Base-by-base conservation (phyloP, 2,888 invertebrate species). In the Chorisops tibialis region DNA sequence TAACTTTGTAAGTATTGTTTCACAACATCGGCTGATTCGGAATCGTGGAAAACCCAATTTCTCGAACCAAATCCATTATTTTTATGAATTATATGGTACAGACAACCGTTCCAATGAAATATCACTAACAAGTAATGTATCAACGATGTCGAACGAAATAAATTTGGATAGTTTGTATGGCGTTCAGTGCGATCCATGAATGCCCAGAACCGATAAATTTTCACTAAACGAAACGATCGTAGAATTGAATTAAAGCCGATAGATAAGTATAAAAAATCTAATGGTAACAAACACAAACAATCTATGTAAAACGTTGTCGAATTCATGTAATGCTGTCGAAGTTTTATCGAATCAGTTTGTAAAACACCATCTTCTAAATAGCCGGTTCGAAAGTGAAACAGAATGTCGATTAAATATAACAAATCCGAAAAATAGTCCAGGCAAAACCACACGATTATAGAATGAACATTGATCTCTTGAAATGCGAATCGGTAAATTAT, bases 31-130 rank as follows among this genome's bases (percentile, higher is more conserved):
- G 88, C 87, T 69, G 88, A 86, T 75, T 91, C 91, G 73, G 88
- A 87, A 77, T 91, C 91, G 77, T 87, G 87, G 79, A 90, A 90
- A 79, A 92, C 92, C 93, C 93, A 93, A 80, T 92, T 91, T 81
- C 89, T 89, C 80, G 91, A 91, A 74, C 93, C 93, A 81, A 94
- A 94, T 71, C 93, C 93, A 82, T 93, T 90, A 83, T 93, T 93
- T 83, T 93, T 93, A 84, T 92, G 89, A 78, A 96, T 93, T 79
- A 97, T 90, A 84, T 96, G 93, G 83, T 95, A 96, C 80, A 98
- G 85, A 83, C 97, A 98, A 76, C 96, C 96, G 81, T 98, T 98
- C 97, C 97, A 98, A 85, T 98, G 98, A 83, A 97, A 97, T 81
- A 97, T 93, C 81, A 96, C 96, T 81, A 96, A 84, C 76, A 96